Evolutionary conservation across 2,888 invertebrate genomes (phyloP), one percentile per base, ranked within the genome.

Genomic region (Villa cingulata): DNA sequence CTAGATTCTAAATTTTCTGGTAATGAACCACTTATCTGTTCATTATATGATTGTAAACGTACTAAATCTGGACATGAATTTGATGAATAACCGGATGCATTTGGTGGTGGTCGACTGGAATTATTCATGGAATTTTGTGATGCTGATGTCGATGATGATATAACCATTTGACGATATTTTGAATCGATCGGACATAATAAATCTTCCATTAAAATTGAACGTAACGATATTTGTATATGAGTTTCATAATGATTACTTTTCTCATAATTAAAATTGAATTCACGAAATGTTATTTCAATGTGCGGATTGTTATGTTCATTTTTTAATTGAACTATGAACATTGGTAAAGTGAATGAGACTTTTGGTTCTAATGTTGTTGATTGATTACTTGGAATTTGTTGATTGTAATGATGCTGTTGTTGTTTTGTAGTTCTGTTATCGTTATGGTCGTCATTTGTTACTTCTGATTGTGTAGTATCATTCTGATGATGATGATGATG

Each of bases 151-250:
- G 58, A 51, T 1, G 62, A 63, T 1, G 87, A 89, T 52, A 84
- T 78, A 65, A 94, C 86, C 76, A 94, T 83, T 62, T 81, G 80
- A 34, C 91, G 78, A 68, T 89, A 86, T 57, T 81, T 81, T 0
- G 88, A 86, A 39, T 83, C 83, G 18, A 78, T 75, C 2, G 83
- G 78, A 59, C 85, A 82, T 9, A 86, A 76, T 4, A 94, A 73
- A 70, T 95, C 94, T 65, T 94, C 92, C 85, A 95, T 88, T 4
- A 86, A 74, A 19, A 95, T 76, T 0, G 92, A 88, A 54, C 86
- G 80, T 9, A 95, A 71, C 0, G 87, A 82, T 15, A 89, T 81
- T 75, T 81, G 81, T 45, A 89, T 74, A 55, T 77, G 78, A 4
- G 85, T 86, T 62, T 85, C 82, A 57, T 77, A 77, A 19, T 72